These are phyloP conservation scores for Habroteleia sp. DNA, from an alignment of 2,888 invertebrate genomes.

Conservation along the genomic window DNA sequence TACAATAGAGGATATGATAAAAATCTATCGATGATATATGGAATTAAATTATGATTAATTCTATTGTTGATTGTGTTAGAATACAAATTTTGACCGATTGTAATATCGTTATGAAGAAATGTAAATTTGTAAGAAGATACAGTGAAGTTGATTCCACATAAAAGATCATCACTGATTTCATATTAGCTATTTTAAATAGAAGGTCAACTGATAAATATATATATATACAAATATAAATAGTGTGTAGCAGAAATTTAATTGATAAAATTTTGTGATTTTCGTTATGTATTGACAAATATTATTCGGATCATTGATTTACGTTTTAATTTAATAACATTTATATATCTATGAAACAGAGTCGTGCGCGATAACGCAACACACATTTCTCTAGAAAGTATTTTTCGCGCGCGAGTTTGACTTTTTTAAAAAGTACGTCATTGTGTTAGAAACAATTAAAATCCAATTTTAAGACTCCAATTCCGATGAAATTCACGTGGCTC, in stretches of 20 bases:
- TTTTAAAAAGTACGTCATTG: not conserved
- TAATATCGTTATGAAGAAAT: constrained; percentile 31
- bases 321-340: not conserved
- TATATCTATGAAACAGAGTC: not conserved
- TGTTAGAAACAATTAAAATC: constrained; percentile 17
- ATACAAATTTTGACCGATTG: constrained; percentile 18
- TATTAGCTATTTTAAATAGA: constrained; percentile 34
- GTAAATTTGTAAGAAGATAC: constrained; percentile 22
- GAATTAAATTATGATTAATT: constrained; percentile 42
- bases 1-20: constrained; percentile 33
- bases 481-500: constrained; percentile 45
- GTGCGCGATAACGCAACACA: not conserved
- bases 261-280: constrained; percentile 28
- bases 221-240: constrained; percentile 8
- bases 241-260: constrained; percentile 12
- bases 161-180: constrained; percentile 43
- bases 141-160: constrained; percentile 16
- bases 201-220: constrained; percentile 42
- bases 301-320: too few relatives aligned
- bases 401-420: not conserved
- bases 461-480: constrained; percentile 9
- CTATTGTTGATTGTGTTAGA: constrained; percentile 17
- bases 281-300: not conserved
- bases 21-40: constrained; percentile 30
- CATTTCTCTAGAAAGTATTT: constrained; percentile 9